Evolutionary conservation across 2,888 invertebrate genomes (phyloP).

Genomic region (Alsophila aescularia): DNA sequence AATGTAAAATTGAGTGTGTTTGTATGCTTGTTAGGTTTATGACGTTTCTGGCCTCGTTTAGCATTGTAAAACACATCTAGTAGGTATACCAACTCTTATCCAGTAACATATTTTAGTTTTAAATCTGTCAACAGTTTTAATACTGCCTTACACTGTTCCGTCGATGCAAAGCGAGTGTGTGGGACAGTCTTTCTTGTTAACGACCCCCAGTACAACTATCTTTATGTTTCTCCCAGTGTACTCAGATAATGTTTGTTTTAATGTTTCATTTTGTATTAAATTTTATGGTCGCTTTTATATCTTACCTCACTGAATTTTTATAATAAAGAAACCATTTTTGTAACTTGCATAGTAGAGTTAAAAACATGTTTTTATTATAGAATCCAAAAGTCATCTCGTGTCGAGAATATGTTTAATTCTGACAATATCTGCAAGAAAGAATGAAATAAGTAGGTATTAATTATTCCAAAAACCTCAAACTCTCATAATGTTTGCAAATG

Average conservation of each 20-base stretch:
- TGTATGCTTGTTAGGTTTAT: no score
- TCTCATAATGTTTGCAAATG: no score
- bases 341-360: background rate
- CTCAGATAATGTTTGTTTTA: constrained; percentile 46
- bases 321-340: constrained; percentile 19
- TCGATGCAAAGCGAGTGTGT: constrained; percentile 62
- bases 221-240: constrained; percentile 56
- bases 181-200: constrained; percentile 70
- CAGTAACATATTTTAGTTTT: background rate
- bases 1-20: no score
- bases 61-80: no score
- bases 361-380: no score
- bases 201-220: constrained; percentile 59
- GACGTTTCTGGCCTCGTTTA: no score
- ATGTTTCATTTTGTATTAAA: constrained; percentile 39
- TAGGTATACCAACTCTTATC: no score
- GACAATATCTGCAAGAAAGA: no score
- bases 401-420: no score
- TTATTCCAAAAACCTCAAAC: no score
- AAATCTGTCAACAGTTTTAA: background rate
- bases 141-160: constrained; percentile 9
- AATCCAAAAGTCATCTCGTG: no score
- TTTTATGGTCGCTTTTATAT: constrained; percentile 38
- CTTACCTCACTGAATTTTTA: constrained; percentile 29
- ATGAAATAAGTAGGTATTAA: no score